Conservation (phyloP, 2,113 vertebrate species). For the Tychaedon coryphoeus region DNA sequence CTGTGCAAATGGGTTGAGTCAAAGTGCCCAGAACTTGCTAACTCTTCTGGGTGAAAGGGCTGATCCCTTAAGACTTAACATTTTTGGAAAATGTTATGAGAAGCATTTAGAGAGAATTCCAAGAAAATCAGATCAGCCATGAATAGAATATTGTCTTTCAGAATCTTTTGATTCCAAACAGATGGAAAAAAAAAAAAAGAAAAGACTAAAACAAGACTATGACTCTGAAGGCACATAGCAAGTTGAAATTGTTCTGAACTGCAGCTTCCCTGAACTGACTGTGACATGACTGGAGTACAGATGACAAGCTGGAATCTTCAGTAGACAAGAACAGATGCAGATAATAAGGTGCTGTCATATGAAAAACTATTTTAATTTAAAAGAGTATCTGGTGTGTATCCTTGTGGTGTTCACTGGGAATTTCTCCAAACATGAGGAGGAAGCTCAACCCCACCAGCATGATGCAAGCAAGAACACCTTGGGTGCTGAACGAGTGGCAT, state of each 20-base stretch:
- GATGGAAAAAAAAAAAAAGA: not conserved
- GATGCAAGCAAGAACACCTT: not conserved
- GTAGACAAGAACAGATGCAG: not conserved
- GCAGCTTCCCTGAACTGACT: not conserved
- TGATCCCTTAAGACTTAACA: not conserved
- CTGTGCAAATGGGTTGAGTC: not conserved
- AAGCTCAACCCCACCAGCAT: not conserved
- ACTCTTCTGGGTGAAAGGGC: not conserved
- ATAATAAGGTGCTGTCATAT: not conserved
- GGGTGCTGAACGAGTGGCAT: not conserved
- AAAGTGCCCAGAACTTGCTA: not conserved
- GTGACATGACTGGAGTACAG: not conserved
- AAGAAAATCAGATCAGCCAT: not conserved
- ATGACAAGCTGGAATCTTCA: not conserved
- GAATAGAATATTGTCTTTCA: not conserved
- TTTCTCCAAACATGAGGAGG: not conserved
- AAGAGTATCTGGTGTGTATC: not conserved
- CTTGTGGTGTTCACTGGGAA: not conserved
- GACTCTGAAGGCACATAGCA: not conserved
- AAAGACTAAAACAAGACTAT: not conserved
- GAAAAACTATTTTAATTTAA: not conserved
- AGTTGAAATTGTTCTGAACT: not conserved
- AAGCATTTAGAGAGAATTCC: not conserved
- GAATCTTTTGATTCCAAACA: not conserved
- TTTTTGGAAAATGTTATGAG: not conserved